Evolutionary conservation across 35 echinoderm and acorn worm genomes (phyloP).

Genomic region (Anneissia japonica): DNA sequence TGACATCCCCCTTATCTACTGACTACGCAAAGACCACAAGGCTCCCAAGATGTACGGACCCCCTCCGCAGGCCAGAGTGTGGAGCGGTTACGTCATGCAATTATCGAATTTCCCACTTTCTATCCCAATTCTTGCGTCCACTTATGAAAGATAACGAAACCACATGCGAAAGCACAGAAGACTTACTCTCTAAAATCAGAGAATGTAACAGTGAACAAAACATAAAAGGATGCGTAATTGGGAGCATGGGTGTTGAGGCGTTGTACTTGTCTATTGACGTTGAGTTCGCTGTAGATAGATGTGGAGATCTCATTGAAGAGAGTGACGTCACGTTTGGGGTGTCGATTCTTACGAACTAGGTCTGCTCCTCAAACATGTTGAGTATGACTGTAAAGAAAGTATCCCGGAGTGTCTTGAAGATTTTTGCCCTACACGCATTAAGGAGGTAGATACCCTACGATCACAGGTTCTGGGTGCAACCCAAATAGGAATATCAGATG

Average conservation of each 20-base stretch:
- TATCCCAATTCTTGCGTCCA: constrained; percentile 17
- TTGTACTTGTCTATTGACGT: constrained; percentile 9
- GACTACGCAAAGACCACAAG: constrained; percentile 36
- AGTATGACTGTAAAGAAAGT: neutral
- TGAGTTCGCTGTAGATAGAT: constrained; percentile 9
- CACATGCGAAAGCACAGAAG: constrained; percentile 30
- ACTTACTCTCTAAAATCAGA: constrained; percentile 25
- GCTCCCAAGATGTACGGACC: neutral
- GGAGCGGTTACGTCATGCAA: constrained; percentile 26
- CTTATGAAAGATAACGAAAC: neutral
- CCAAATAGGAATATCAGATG: constrained; percentile 16
- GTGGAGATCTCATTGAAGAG: neutral
- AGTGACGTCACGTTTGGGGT: constrained; percentile 9
- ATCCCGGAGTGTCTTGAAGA: neutral
- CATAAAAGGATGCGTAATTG: neutral
- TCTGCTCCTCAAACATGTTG: constrained; percentile 3
- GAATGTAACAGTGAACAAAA: neutral
- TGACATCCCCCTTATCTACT: constrained; percentile 18
- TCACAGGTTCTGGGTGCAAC: constrained; percentile 6
- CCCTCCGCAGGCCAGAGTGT: constrained; percentile 30
- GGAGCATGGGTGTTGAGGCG: constrained; percentile 19
- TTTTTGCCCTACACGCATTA: constrained; percentile 5
- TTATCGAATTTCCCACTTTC: constrained; percentile 2
- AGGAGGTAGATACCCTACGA: neutral
- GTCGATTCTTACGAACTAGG: neutral